Percentiles rank a stretch among this genome's conserved stretches.
Evolutionary conservation across 2,888 invertebrate genomes (phyloP).

Genomic region (Andrena bicolor): DNA sequence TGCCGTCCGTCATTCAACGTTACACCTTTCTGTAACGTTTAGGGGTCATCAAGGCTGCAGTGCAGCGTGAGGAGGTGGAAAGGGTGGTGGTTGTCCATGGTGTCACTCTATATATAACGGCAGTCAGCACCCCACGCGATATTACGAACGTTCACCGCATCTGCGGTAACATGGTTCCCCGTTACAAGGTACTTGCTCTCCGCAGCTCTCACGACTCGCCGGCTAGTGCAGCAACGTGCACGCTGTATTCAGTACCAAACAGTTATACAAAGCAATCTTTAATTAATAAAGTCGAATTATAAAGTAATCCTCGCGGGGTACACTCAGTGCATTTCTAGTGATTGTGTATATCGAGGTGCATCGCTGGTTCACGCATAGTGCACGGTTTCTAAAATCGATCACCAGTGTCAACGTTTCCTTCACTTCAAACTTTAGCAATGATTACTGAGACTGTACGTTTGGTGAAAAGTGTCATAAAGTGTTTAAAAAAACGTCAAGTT

Average conservation of each 20-base stretch:
- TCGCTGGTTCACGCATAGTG: conserved; percentile 30
- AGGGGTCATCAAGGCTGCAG: conserved; percentile 79
- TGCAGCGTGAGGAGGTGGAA: conserved; percentile 29
- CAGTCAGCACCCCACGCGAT: conserved; percentile 80
- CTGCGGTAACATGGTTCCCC: conserved; percentile 84
- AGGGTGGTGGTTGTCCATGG: conserved; percentile 78
- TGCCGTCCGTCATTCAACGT: conserved; percentile 18
- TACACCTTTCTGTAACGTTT: conserved; percentile 62
- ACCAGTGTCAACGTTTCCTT: conserved; percentile 6
- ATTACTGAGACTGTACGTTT: not conserved
- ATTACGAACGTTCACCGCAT: conserved; percentile 84
- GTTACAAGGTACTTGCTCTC: conserved; percentile 82
- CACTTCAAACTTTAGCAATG: not conserved
- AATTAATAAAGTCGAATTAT: conserved; percentile 8
- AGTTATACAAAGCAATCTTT: conserved; percentile 9
- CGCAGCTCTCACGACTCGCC: conserved; percentile 62
- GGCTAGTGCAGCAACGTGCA: conserved; percentile 61
- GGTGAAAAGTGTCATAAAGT: conserved; percentile 42
- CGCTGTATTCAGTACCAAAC: conserved; percentile 9
- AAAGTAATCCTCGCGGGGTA: not conserved
- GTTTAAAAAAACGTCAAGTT: not conserved
- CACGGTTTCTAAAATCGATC: conserved; percentile 7
- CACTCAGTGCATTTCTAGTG: conserved; percentile 21
- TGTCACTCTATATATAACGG: conserved; percentile 84
- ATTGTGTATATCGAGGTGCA: conserved; percentile 43